A percentile compares a stretch with the other conserved stretches of the same genome.
phyloP scores from a whole-genome alignment of 2,797 vertebrate genomes.

The Parauchenoglanis ngamensis region DNA sequence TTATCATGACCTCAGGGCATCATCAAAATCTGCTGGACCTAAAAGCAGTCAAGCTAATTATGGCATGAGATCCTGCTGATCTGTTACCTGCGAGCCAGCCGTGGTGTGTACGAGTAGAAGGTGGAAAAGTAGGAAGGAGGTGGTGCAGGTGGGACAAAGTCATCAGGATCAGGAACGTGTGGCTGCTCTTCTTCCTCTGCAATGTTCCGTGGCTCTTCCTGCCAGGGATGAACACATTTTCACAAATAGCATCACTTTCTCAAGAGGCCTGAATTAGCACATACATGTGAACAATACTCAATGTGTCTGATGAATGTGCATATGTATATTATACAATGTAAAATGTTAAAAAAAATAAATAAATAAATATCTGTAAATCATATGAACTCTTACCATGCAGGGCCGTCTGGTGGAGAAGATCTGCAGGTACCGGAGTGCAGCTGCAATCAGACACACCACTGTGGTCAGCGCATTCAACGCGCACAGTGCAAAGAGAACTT shows the following conservation, averaged over 20 bases:
- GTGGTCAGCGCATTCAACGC: conserved; percentile 82
- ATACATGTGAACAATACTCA: background rate
- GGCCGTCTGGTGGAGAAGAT: conserved; percentile 76
- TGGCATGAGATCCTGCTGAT: background rate
- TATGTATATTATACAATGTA: too few species aligned
- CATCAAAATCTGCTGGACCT: background rate
- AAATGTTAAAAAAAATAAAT: background rate
- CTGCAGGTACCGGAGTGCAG: conserved; percentile 80
- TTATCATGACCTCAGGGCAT: background rate
- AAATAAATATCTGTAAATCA: background rate
- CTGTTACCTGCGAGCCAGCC: conserved; percentile 74
- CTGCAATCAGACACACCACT: conserved; percentile 79
- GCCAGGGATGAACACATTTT: conserved; percentile 37
- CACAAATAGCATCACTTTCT: background rate
- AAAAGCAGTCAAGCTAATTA: background rate
- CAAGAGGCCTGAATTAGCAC: background rate
- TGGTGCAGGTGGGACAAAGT: conserved; percentile 79
- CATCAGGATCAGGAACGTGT: conserved; percentile 73
- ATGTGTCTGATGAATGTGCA: background rate
- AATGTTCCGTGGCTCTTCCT: conserved; percentile 76
- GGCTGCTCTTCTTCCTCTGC: conserved; percentile 75
- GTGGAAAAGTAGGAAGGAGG: conserved; percentile 86
- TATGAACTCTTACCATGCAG: conserved; percentile 72
- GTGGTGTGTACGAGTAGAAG: conserved; percentile 75
- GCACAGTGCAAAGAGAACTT: conserved; percentile 83